A percentile compares a stretch with the other conserved stretches of the same genome.
phyloP scores from a whole-genome alignment of 2,797 vertebrate genomes.

The Emydoidea blandingii region DNA sequence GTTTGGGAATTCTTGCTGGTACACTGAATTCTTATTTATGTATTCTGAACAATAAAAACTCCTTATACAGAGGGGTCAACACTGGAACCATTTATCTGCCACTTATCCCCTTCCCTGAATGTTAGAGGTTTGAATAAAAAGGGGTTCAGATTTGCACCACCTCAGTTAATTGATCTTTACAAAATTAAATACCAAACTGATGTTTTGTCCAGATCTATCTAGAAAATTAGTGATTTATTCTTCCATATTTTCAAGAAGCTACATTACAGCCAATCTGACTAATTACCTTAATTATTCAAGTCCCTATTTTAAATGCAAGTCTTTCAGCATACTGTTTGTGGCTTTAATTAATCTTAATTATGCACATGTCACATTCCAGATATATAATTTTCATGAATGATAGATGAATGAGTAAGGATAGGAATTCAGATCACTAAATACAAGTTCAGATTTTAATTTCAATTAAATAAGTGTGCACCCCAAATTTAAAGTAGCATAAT shows the following conservation, averaged over 20 bases:
- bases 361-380: conserved; percentile 73
- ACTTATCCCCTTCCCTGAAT: background rate
- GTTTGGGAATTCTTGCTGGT: conserved; percentile 12
- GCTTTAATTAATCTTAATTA: conserved; percentile 84
- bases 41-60: background rate
- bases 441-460: conserved; percentile 63
- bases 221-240: conserved; percentile 64
- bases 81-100: background rate
- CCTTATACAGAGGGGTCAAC: background rate
- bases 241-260: conserved; percentile 73
- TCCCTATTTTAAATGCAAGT: conserved; percentile 80
- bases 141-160: background rate
- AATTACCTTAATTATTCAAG: conserved; percentile 79
- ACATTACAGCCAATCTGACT: conserved; percentile 72
- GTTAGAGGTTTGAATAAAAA: background rate
- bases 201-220: conserved; percentile 63
- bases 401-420: conserved; percentile 75
- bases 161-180: conserved; percentile 64
- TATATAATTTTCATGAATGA: conserved; percentile 78
- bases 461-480: conserved; percentile 54
- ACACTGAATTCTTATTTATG: background rate
- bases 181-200: conserved; percentile 58
- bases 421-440: conserved; percentile 79
- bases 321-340: conserved; percentile 80
- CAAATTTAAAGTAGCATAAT: conserved; percentile 51